Percentiles rank a stretch among this genome's conserved stretches.
These are phyloP conservation scores for Lamellibrachia columna DNA, from an alignment of 2,888 invertebrate genomes.

Conservation along the genomic window DNA sequence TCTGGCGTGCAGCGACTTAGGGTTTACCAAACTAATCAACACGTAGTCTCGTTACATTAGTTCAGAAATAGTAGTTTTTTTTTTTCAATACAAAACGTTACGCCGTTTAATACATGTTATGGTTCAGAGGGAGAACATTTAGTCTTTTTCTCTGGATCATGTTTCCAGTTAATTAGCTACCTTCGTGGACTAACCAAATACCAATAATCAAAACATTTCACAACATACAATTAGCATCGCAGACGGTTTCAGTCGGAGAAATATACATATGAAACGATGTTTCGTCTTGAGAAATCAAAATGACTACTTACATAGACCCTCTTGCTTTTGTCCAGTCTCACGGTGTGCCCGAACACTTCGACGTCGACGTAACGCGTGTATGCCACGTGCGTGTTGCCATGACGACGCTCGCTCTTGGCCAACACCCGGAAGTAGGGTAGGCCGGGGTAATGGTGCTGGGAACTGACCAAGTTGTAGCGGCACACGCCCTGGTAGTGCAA, in stretches of 20 bases:
- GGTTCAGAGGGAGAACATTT: no score
- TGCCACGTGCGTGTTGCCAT: not conserved
- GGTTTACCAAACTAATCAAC: no score
- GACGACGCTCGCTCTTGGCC: constrained; percentile 17
- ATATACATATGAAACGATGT: not conserved
- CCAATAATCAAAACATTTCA: no score
- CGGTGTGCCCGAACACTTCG: constrained; percentile 8
- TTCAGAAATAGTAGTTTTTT: no score
- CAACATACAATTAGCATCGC: not conserved
- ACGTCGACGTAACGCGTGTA: constrained; percentile 22
- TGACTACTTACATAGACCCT: not conserved
- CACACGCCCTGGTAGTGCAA: constrained; percentile 24
- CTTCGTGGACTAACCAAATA: no score
- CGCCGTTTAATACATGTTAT: no score
- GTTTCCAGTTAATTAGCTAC: no score
- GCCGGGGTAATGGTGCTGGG: not conserved
- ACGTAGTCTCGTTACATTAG: no score
- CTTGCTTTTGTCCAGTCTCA: not conserved
- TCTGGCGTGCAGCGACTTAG: no score
- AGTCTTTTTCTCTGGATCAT: no score
- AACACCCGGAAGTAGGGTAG: constrained; percentile 17
- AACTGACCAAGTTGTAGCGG: constrained; percentile 19
- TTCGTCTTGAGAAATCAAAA: not conserved
- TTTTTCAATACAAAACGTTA: no score
- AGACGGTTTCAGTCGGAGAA: not conserved